Conservation (phyloP, 1,140 invertebrate genomes). For the Drosophila kepulauana region DNA sequence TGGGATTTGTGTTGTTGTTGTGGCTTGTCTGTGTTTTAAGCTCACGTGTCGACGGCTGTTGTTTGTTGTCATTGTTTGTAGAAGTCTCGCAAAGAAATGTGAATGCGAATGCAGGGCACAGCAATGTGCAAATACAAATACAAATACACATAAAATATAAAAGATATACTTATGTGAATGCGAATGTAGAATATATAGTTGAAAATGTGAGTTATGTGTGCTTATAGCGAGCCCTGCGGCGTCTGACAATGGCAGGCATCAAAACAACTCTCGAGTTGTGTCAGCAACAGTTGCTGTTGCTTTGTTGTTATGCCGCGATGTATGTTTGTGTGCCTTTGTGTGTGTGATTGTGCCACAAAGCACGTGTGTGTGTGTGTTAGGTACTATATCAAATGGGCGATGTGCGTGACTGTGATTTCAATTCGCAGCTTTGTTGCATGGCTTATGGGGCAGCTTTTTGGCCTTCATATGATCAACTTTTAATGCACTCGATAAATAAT, state of each 20-base stretch:
- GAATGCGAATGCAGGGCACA: conserved; percentile 13
- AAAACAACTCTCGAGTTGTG: conserved; percentile 52
- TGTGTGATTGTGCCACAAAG: background rate
- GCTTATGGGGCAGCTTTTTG: conserved; percentile 6
- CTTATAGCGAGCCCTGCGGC: conserved; percentile 32
- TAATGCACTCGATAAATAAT: conserved; percentile 16
- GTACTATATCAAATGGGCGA: conserved; percentile 30
- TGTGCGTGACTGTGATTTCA: conserved; percentile 48
- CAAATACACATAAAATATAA: conserved; percentile 7
- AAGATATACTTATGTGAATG: background rate
- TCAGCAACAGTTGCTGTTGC: conserved; percentile 69
- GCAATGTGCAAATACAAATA: conserved; percentile 23
- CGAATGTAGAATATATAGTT: background rate
- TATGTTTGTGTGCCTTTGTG: conserved; percentile 8
- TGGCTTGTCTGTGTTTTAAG: conserved; percentile 1
- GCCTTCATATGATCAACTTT: conserved; percentile 19
- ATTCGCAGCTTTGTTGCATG: conserved; percentile 37
- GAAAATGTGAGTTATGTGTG: conserved; percentile 2
- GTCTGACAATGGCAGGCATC: conserved; percentile 61
- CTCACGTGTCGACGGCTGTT: conserved; percentile 57
- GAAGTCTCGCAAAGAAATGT: conserved; percentile 19
- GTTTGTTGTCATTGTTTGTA: conserved; percentile 30
- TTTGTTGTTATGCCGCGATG: conserved; percentile 37
- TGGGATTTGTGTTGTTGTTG: background rate
- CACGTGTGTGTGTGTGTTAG: conserved; percentile 32